Base-by-base conservation (phyloP, 2,888 invertebrate genomes). In the Drosophila nr. medialis region DNA sequence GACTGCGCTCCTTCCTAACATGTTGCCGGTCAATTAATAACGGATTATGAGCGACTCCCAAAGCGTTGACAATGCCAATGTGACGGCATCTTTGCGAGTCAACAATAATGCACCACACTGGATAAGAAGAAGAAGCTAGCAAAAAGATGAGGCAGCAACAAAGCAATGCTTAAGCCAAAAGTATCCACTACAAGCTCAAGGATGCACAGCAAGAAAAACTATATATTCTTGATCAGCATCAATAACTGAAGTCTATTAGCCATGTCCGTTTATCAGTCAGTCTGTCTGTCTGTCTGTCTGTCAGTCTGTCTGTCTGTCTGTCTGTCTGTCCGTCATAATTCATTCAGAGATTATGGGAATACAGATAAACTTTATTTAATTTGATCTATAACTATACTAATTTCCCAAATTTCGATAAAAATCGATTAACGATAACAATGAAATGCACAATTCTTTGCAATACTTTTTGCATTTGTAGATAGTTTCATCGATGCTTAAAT, bases 21-120 rank as follows among this genome's bases (percentile, higher is more conserved):
- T 90, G 88, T 86, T 81, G 87, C 80, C 75, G 64, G 71, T 77
- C 89, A 88, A 88, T 88, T 88, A 88, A 88, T 88, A 88, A 90
- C 83, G 88, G 88, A 89, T 88, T 90, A 88, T 89, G 80, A 80
- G 75, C 74, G 63, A 69, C 73, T 81, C 77, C 72, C 82, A 71
- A 75, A 72, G 79, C 81, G 75, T 85, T 79, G 79, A 81, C 82
- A 80, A 76, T 75, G 81, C 75, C 75, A 69, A 75, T 67, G 64
- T 66, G 72, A 70, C 89, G 74, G 80, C 83, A 82, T 80, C 83
- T 76, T 82, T 66, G 73, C 78, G 58, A 72, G 55, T 64, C 85
- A 75, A 75, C 67, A 79, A 64, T 40, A 38, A 40, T 8, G 42
- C 11, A 29, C 34, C 50, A 45, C 42, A 30, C 50, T 11, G 11